phyloP scores from a whole-genome alignment of 1,140 invertebrate species.

The Aphelinus atriplicis region DNA sequence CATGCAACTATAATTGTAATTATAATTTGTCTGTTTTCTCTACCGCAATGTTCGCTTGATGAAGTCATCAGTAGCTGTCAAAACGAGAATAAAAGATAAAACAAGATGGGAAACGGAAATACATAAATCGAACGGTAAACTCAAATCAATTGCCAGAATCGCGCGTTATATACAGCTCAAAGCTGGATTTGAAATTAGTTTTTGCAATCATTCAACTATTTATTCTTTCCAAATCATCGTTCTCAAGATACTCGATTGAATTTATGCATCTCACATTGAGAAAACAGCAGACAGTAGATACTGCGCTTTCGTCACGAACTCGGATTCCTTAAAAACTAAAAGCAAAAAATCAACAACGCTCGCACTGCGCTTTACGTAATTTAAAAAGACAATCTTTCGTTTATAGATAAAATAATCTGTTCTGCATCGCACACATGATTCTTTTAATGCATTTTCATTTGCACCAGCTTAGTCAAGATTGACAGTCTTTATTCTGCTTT shows the following conservation, averaged over 20 bases:
- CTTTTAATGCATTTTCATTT: no score
- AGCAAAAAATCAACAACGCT: not conserved
- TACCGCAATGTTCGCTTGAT: conserved; percentile 21
- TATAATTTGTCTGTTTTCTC: conserved; percentile 25
- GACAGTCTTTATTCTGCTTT: no score
- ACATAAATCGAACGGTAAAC: conserved; percentile 23
- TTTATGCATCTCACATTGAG: no score
- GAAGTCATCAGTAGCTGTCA: conserved; percentile 18
- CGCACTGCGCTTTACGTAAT: conserved; percentile 5
- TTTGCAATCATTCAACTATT: no score
- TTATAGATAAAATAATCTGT: conserved; percentile 27
- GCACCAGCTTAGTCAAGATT: no score
- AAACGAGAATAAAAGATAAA: conserved; percentile 36
- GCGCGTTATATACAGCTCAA: not conserved
- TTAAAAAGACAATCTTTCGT: conserved; percentile 20
- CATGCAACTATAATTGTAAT: conserved; percentile 15
- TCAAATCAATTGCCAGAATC: conserved; percentile 4
- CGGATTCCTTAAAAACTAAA: conserved; percentile 1
- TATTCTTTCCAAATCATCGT: no score
- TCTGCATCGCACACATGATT: no score
- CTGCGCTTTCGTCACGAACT: no score
- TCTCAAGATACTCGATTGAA: no score
- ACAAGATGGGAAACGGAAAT: conserved; percentile 14
- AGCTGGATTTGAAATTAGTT: no score
- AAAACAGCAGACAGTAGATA: no score